Evolutionary conservation across 2,797 vertebrate genomes (phyloP), one percentile per base, ranked within the genome.

Genomic region (Dendrocincla tyrannina): DNA sequence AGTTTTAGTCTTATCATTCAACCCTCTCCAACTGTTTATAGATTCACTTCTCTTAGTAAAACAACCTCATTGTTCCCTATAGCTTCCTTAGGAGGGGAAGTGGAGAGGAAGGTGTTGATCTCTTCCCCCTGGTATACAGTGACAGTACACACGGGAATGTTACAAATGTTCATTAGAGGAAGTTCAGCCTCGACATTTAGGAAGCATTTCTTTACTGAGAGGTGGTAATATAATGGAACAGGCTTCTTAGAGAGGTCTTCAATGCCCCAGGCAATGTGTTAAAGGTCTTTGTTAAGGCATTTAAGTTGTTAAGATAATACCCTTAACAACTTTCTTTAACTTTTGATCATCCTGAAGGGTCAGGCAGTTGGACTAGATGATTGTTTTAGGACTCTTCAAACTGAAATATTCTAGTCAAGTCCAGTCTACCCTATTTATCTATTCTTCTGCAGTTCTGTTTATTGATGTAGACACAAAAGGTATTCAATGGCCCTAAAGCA

Each of bases 81-180:
- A 73, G 15, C 20, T 77, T 39, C 44, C 50, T 35, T 49, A 53
- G 32, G 27, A 76, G 33, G 4, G 7, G 7, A 6, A 16, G 13
- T 42, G 11, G 39, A 44, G 35, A 81, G 75, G 18, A 28, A 63
- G 18, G 16, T 28, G 52, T 27, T 56, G 30, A 52, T 41, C 46
- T 52, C 32, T 58, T 46, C 28, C 67, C 18, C 23, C 33, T 47
- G 49, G 11, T 35, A 10, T 73, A 10, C 55, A 73, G 32, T 32
- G 32, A 6, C 22, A 30, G 42, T 20, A 56, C 3, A 2, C 3
- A 7, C 25, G 28, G 53, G 39, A 58, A 39, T 1, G 5, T 5
- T 17, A 39, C 12, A 75, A 56, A 44, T 7, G 6, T 69, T 49
- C 30, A 46, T 14, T 14, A 63, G 30, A 22, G 10, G 13, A 41